Evolutionary conservation across 2,888 invertebrate species (phyloP), one percentile per base, ranked within the genome.

Genomic region (Diaperis boleti): DNA sequence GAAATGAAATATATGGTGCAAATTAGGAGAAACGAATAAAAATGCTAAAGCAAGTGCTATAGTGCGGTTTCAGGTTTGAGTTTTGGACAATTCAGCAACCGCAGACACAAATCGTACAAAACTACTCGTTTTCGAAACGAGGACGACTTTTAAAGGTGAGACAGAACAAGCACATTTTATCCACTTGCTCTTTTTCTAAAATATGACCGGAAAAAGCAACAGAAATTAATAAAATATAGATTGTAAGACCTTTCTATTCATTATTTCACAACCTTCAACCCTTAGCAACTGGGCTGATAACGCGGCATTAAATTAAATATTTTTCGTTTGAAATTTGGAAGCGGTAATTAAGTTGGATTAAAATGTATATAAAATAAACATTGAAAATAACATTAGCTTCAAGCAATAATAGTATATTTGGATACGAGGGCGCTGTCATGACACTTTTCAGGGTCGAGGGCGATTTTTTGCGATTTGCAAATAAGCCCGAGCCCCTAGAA

Each of bases 151-250:
- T n/a, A 18, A 42, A 42, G 7, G 17, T 42, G 20, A 42, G 10
- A n/a, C n/a, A n/a, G n/a, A n/a, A n/a, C n/a, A n/a, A n/a, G n/a
- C n/a, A n/a, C 17, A 3, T n/a, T 42, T 42, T 11, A 42, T 17
- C 18, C 11, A 18, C 10, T 15, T 7, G 6, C 42, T 13, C 18
- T 13, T 17, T 17, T 10, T 15, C 5, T 42, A 42, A 17, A 17
- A 42, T 18, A 42, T 42, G 42, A 42, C 42, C 17, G 42, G 42
- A 42, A 42, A 42, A 42, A 42, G 42, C 42, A 42, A 42, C 42
- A 42, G 42, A 42, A 42, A 42, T 42, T 42, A 42, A 42, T 42
- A 42, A 42, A 42, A 42, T 42, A 20, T 42, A 42, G 18, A 42
- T 42, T 42, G 18, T 42, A 42, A 42, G 18, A 39, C 42, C 42